Conservation (phyloP, 2,888 invertebrate species). For the Antheraea assamensis region DNA sequence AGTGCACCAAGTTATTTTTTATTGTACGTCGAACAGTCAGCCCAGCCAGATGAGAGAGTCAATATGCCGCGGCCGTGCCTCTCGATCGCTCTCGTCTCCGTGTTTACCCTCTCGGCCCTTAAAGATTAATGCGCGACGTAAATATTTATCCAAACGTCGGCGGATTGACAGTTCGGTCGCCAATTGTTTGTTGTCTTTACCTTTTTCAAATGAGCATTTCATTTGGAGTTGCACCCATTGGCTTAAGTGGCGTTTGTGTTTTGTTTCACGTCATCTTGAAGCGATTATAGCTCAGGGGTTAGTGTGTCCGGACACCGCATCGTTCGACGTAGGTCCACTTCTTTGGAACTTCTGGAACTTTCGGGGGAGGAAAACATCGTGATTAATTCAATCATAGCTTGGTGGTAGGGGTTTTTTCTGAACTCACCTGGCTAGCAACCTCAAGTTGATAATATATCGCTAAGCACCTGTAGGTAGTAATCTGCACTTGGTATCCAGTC, state of each 20-base stretch:
- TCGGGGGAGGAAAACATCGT: too few species aligned
- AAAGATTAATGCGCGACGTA: conserved; percentile 80
- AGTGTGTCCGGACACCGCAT: too few species aligned
- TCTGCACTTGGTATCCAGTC: too few species aligned
- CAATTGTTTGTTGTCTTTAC: conserved; percentile 81
- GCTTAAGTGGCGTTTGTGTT: conserved; percentile 73
- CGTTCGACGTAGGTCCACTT: too few species aligned
- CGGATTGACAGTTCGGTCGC: conserved; percentile 81
- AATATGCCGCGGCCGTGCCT: conserved; percentile 72
- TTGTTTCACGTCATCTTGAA: conserved; percentile 53
- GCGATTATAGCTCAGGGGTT: too few species aligned
- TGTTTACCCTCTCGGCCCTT: conserved; percentile 69
- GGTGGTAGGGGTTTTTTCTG: too few species aligned
- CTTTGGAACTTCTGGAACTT: too few species aligned
- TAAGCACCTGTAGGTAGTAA: too few species aligned
- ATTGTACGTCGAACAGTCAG: conserved; percentile 46
- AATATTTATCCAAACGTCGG: conserved; percentile 81
- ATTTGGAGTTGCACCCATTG: conserved; percentile 75
- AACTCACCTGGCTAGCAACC: too few species aligned
- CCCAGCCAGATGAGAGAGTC: conserved; percentile 67
- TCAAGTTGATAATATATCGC: too few species aligned
- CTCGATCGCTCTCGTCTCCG: conserved; percentile 66
- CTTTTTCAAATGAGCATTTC: conserved; percentile 79
- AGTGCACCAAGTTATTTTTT: conserved; percentile 64
- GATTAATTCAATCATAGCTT: too few species aligned